These are phyloP conservation scores for Menura novaehollandiae DNA, from an alignment of 2,113 vertebrate species.

Conservation along the genomic window DNA sequence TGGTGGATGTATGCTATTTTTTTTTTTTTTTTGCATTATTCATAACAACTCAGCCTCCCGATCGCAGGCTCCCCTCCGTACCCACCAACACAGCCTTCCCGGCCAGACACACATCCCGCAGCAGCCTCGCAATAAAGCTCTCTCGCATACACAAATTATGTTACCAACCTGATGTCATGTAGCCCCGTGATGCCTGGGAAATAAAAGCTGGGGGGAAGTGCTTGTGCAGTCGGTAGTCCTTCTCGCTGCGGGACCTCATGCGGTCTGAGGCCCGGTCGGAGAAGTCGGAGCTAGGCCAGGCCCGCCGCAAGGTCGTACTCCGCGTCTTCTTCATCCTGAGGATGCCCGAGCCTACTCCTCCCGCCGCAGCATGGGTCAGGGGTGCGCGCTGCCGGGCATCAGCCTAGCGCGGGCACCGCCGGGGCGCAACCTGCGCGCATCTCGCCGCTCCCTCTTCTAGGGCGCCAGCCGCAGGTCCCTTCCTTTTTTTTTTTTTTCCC, in stretches of 20 bases:
- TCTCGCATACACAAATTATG: neutral
- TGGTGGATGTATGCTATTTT: conserved; percentile 73
- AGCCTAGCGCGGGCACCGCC: conserved; percentile 62
- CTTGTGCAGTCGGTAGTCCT: conserved; percentile 97
- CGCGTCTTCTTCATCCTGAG: conserved; percentile 97
- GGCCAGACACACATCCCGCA: neutral
- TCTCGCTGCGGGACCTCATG: conserved; percentile 93
- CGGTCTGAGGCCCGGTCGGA: conserved; percentile 93
- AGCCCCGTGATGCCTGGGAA: conserved; percentile 90
- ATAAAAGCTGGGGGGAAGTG: conserved; percentile 94
- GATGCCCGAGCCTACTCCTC: conserved; percentile 81
- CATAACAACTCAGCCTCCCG: conserved; percentile 46
- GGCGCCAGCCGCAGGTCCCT: conserved; percentile 67
- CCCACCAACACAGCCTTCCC: neutral
- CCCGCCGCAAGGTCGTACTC: conserved; percentile 91
- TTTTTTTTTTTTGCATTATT: conserved; percentile 50
- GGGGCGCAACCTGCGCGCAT: conserved; percentile 66
- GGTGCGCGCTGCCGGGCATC: conserved; percentile 41
- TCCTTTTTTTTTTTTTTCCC: conserved; percentile 52
- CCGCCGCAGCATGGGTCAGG: conserved; percentile 47
- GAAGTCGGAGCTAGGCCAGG: conserved; percentile 95
- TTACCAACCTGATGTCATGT: conserved; percentile 94
- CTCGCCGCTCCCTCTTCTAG: conserved; percentile 68
- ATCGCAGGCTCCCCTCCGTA: neutral
- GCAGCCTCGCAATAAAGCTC: neutral